Conservation (phyloP, 2,797 vertebrate genomes). For the Threskiornis aethiopicus region DNA sequence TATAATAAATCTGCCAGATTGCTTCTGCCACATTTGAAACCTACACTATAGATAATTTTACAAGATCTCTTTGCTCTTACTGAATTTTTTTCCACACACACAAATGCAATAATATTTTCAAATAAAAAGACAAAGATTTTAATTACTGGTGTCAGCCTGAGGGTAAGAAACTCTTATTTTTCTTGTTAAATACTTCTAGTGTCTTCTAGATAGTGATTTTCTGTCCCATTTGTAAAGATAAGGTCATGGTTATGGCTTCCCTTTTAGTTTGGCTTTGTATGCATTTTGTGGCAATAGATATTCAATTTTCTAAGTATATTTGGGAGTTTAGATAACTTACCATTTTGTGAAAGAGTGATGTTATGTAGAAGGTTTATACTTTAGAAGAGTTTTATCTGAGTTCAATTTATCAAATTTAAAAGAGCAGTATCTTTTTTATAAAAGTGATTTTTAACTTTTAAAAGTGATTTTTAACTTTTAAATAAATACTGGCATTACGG, state of each 20-base stretch:
- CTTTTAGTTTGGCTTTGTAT: background rate
- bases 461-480: background rate
- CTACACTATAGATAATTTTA: background rate
- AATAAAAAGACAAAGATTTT: background rate
- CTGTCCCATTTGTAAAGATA: background rate
- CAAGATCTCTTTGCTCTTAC: background rate
- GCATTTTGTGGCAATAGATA: background rate
- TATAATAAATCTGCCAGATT: background rate
- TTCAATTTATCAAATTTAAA: background rate
- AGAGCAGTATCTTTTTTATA: background rate
- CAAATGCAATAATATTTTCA: background rate
- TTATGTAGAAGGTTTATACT: background rate
- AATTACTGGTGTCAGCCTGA: background rate
- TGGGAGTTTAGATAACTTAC: background rate
- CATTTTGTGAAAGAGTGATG: background rate
- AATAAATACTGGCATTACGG: background rate
- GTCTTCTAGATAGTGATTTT: background rate
- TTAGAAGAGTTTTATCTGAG: background rate
- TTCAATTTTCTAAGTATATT: background rate
- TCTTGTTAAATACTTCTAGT: background rate
- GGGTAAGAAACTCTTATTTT: background rate
- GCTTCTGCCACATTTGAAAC: background rate
- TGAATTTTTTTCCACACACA: background rate
- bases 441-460: background rate
- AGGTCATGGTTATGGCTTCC: background rate